Conservation (phyloP, 1,140 invertebrate species). For the Micrasema minimum region DNA sequence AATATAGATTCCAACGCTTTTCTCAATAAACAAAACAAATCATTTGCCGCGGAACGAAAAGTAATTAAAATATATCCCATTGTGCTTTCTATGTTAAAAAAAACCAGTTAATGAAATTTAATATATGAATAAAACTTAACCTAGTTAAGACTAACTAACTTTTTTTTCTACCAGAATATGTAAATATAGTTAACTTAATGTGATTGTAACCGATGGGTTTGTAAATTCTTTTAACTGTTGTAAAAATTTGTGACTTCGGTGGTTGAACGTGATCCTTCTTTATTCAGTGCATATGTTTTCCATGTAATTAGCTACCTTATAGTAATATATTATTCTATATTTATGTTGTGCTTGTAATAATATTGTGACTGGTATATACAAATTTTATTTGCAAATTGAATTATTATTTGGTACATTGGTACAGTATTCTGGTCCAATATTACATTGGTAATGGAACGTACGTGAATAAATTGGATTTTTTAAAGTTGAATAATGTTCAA, state of each 20-base stretch:
- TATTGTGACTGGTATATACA: constrained; percentile 51
- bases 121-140: too few relatives aligned
- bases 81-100: too few relatives aligned
- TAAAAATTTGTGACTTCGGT: too few relatives aligned
- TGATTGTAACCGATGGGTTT: not conserved
- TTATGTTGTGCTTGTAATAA: constrained; percentile 52
- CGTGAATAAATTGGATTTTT: constrained; percentile 51
- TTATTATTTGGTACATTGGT: constrained; percentile 45
- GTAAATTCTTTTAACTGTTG: constrained; percentile 9
- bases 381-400: constrained; percentile 51
- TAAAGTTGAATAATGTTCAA: too few relatives aligned
- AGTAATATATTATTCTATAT: constrained; percentile 24
- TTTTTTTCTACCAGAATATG: constrained; percentile 13
- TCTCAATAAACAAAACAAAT: too few relatives aligned
- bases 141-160: too few relatives aligned
- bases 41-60: too few relatives aligned
- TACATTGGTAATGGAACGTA: constrained; percentile 48
- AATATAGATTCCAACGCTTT: too few relatives aligned
- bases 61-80: too few relatives aligned
- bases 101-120: too few relatives aligned
- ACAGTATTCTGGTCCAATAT: constrained; percentile 40
- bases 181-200: constrained; percentile 4
- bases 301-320: constrained; percentile 14
- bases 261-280: constrained; percentile 9
- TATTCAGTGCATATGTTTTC: constrained; percentile 31